Base-by-base conservation (phyloP, 1,140 invertebrate species). In the Cheumatopsyche charites region DNA sequence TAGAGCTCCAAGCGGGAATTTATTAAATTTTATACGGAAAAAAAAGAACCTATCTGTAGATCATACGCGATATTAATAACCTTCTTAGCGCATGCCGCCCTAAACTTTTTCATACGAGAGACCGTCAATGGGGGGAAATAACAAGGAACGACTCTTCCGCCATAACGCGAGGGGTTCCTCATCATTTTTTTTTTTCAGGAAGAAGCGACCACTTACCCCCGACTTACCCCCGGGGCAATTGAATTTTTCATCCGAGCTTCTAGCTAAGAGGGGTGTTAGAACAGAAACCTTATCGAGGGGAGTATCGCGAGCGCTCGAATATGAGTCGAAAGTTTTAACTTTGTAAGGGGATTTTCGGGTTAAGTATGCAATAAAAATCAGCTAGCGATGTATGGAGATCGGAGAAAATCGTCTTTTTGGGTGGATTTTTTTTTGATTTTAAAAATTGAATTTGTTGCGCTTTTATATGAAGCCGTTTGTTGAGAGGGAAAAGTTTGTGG, bases 171-270 rank as follows among this genome's bases (percentile, higher is more conserved):
- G 29, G 29, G 29, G 3, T 36, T 36, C 29, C 3, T 36, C 3
- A 9, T 4, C 3, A 9, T 4, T 23, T 21, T 9, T 47, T 21
- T 67, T 73, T 73, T 69, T 66, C 68, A 26, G 29, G 43, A 62
- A 23, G 29, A 36, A 52, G 21, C 55, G 52, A 67, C 73, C 65
- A 66, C 73, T 71, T 58, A 66, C 52, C n/a, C n/a, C 12, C 43
- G 36, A 62, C 5, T 52, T 45, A 45, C 62, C 69, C 62, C 17
- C 13, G 69, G 52, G 68, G 69, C 63, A 66, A 74, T 74, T 74
- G 73, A 74, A 74, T 74, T 74, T 74, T 74, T 74, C 69, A 74
- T 74, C 73, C 69, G 19, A 61, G 72, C 68, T 70, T 73, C 58
- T 43, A 21, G 55, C 52, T 62, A 15, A 63, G 61, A 49, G 61